Percentiles rank a stretch among this genome's conserved stretches.
Evolutionary conservation across 2,888 invertebrate genomes (phyloP).

Genomic region (Epinotia brunnichana): DNA sequence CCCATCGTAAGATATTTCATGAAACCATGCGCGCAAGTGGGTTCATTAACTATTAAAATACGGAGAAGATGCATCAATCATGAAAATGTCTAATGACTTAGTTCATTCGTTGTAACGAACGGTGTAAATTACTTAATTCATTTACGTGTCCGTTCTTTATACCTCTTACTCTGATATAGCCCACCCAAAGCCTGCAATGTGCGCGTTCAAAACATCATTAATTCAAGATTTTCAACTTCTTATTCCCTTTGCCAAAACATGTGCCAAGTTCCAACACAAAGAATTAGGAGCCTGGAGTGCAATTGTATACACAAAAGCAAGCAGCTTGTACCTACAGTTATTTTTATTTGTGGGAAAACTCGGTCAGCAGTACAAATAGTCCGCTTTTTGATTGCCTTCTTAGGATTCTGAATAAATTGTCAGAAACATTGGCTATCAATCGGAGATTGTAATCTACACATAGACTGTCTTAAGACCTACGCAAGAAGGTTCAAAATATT

Average conservation of each 20-base stretch:
- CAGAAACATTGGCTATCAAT: constrained; percentile 32
- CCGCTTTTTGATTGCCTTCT: constrained; percentile 29
- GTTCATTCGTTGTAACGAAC: not conserved
- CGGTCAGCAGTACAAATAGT: constrained; percentile 22
- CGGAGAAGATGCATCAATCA: not conserved
- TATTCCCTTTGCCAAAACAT: constrained; percentile 25
- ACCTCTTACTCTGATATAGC: not conserved
- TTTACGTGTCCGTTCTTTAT: not conserved
- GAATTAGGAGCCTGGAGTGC: constrained; percentile 1
- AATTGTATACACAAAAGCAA: constrained; percentile 5
- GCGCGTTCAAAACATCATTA: not conserved
- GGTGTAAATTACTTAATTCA: not conserved
- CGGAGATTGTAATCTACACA: constrained; percentile 19
- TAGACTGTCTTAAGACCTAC: not conserved
- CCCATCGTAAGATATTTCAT: too few species aligned
- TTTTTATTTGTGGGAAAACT: constrained; percentile 16
- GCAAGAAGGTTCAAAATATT: constrained; percentile 26
- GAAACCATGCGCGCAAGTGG: too few species aligned
- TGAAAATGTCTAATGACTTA: not conserved
- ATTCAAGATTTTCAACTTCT: constrained; percentile 6
- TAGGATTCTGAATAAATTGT: constrained; percentile 36
- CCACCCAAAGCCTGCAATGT: not conserved
- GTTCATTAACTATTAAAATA: too few species aligned
- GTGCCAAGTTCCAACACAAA: constrained; percentile 21
- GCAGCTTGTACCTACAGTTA: constrained; percentile 15